Evolutionary conservation across 2,113 vertebrate species (phyloP), one percentile per base, ranked within the genome.

Genomic region (Nettapus auritus): DNA sequence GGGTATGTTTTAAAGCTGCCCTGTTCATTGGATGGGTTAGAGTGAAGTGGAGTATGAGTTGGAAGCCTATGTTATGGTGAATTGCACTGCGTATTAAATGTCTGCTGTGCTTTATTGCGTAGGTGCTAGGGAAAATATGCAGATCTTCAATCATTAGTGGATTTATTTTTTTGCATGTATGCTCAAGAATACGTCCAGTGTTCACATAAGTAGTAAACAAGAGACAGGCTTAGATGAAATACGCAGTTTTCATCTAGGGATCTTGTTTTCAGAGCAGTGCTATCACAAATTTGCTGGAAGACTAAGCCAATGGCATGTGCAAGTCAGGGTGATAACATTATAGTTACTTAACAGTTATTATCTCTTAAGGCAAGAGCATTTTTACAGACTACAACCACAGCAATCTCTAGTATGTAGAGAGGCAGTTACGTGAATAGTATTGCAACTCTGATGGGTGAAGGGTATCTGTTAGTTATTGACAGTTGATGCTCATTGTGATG

Each of bases 251-350:
- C 7, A 14, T n/a, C 3, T 66, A 26, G 44, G 80, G 20, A 70
- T 8, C 9, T 16, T 0, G 0, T 55, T 77, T 77, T 48, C 12
- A 59, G 23, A 71, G 31, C 4, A 28, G 4, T 18, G 19, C 26
- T n/a, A 5, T 66, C 40, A 10, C 2, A 0, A 14, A 13, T 50
- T 48, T 88, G 19, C 6, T 34, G 25, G 15, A 14, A 11, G 0
- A 2, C 73, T 73, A 66, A 29, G 44, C 20, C 31, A 70, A 0
- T 48, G 11, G 1, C 1, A 6, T n/a, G 18, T 12, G 59, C 22
- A 6, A 8, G 20, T 66, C 29, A 48, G 48, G 6, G 19, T 68
- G 33, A 9, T 46, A 75, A 53, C 0, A 0, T 71, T 80, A 8
- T 5, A 14, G 14, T n/a, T 77, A 6, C 8, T 53, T 34, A 52